Conservation (phyloP, 1,140 invertebrate species). For the Goniozus legneri region DNA sequence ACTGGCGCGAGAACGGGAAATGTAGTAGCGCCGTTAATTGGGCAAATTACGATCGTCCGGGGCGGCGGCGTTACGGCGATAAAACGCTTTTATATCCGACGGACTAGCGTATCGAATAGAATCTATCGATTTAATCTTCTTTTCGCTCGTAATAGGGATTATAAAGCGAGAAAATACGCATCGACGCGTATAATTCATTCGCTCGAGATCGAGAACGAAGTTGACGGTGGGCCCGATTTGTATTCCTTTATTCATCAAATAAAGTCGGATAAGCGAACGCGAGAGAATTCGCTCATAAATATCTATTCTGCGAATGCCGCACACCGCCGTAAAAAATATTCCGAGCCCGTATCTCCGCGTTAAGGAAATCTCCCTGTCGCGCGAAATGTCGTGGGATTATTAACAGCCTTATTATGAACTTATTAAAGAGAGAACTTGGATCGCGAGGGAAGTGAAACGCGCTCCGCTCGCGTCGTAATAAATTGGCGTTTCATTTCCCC, state of each 20-base stretch:
- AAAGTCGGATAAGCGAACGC: too few relatives aligned
- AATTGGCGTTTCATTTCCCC: constrained; percentile 24
- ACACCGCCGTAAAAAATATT: constrained; percentile 14
- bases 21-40: constrained; percentile 9
- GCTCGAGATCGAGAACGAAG: too few relatives aligned
- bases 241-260: too few relatives aligned
- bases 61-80: neutral
- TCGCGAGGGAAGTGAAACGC: constrained; percentile 5
- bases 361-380: constrained; percentile 1
- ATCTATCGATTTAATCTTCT: constrained; percentile 11
- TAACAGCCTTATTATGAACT: constrained; percentile 22
- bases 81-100: neutral
- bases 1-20: neutral
- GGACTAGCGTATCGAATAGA: too few relatives aligned
- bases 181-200: too few relatives aligned
- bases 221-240: too few relatives aligned
- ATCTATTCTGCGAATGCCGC: too few relatives aligned
- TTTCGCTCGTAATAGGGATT: constrained; percentile 3
- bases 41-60: constrained; percentile 13
- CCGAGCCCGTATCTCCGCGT: constrained; percentile 12
- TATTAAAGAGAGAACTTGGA: constrained; percentile 18
- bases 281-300: too few relatives aligned
- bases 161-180: constrained; percentile 10
- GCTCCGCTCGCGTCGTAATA: constrained; percentile 17
- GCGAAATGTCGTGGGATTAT: constrained; percentile 17